A percentile compares a stretch with the other conserved stretches of the same genome.
Evolutionary conservation across 2,888 invertebrate genomes (phyloP).

Genomic region (Chalcis sispes): DNA sequence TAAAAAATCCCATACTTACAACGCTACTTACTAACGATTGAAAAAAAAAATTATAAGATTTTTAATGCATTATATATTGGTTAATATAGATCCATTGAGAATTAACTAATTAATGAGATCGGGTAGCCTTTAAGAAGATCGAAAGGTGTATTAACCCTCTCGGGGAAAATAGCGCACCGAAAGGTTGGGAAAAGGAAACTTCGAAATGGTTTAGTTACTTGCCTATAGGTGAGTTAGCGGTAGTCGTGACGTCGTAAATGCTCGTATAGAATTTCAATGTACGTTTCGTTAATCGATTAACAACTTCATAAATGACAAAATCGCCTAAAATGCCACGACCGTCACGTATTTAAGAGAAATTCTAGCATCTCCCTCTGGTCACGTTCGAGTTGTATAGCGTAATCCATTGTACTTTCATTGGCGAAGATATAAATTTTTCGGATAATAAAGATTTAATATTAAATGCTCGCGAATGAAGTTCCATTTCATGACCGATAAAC

Average conservation of each 20-base stretch:
- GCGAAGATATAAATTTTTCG: slow-evolving; percentile 18
- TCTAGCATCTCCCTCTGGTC: slow-evolving; percentile 38
- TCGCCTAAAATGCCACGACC: slow-evolving; percentile 42
- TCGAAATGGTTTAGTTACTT: not conserved
- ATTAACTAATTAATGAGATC: no score
- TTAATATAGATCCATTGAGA: no score
- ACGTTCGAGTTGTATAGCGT: slow-evolving; percentile 35
- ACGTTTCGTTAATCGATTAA: slow-evolving; percentile 57
- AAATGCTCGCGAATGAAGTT: not conserved
- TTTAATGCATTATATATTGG: no score
- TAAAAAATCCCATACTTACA: slow-evolving; percentile 25
- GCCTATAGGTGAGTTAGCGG: slow-evolving; percentile 15
- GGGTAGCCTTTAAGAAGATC: no score
- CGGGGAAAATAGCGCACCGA: no score
- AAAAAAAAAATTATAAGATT: no score
- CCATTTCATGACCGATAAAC: not conserved
- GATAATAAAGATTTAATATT: slow-evolving; percentile 28
- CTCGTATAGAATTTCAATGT: slow-evolving; percentile 33
- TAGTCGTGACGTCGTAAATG: slow-evolving; percentile 41
- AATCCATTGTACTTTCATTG: slow-evolving; percentile 34
- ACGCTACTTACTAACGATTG: not conserved
- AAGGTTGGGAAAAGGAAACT: no score
- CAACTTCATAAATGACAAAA: slow-evolving; percentile 60
- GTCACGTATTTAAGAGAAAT: slow-evolving; percentile 54
- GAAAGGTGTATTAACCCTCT: no score